phyloP scores from a whole-genome alignment of 2,888 invertebrate species.

The Scaptodrosophila latifasciaeformis region DNA sequence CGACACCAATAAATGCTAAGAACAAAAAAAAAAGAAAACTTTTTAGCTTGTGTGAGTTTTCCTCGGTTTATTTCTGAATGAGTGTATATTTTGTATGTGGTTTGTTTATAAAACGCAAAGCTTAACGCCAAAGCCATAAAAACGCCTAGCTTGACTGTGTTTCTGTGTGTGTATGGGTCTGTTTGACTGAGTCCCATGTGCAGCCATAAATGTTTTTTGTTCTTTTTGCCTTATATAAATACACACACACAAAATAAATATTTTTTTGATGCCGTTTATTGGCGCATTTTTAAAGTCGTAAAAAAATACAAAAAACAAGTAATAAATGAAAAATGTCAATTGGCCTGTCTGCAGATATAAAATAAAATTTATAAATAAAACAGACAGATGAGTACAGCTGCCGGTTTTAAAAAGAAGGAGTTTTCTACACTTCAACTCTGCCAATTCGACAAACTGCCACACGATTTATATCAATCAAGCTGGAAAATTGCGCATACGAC shows the following conservation, averaged over 20 bases:
- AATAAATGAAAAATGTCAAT: constrained; percentile 36
- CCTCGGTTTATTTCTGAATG: too few relatives aligned
- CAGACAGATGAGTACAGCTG: constrained; percentile 42
- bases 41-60: too few relatives aligned
- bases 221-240: too few relatives aligned
- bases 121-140: neutral
- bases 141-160: neutral
- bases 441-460: too few relatives aligned
- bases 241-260: too few relatives aligned
- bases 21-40: too few relatives aligned
- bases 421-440: too few relatives aligned
- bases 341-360: constrained; percentile 30
- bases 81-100: neutral
- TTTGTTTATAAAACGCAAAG: neutral
- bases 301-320: neutral
- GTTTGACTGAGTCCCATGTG: too few relatives aligned
- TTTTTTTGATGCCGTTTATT: neutral
- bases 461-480: constrained; percentile 57
- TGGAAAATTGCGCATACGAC: constrained; percentile 55
- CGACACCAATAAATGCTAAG: too few relatives aligned
- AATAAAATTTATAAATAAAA: constrained; percentile 56
- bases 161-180: too few relatives aligned
- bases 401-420: too few relatives aligned
- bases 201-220: too few relatives aligned
- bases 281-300: neutral